Evolutionary conservation across 1,140 invertebrate genomes (phyloP).

Genomic region (Drosophila miranda): DNA sequence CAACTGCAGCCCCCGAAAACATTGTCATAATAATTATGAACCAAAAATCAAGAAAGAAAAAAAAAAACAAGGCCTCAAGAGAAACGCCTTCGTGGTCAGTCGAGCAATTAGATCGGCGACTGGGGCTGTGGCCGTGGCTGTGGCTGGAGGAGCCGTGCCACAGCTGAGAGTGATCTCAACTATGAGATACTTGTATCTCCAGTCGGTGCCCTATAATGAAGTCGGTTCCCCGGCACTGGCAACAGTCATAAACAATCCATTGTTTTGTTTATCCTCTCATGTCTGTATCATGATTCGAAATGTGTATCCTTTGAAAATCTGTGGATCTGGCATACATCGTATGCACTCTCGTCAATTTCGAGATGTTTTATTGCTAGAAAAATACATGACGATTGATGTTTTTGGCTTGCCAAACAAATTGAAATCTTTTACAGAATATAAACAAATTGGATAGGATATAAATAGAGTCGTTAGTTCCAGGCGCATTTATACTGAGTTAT

Average conservation of each 20-base stretch:
- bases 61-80: conserved; percentile 46
- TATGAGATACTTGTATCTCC: conserved; percentile 23
- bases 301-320: conserved; percentile 24
- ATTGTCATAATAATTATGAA: conserved; percentile 78
- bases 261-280: conserved; percentile 2
- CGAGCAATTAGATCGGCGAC: conserved; percentile 54
- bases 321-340: conserved; percentile 15
- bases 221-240: conserved; percentile 8
- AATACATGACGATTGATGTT: conserved; percentile 9
- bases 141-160: background rate
- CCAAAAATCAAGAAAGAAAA: conserved; percentile 12
- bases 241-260: conserved; percentile 38
- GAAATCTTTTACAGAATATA: background rate
- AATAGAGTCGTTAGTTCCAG: background rate
- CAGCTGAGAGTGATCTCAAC: conserved; percentile 23
- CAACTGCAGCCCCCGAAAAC: conserved; percentile 40
- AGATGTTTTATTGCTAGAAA: conserved; percentile 19
- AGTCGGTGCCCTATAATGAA: conserved; percentile 16
- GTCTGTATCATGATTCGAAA: background rate
- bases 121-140: too few species aligned
- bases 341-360: background rate
- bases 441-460: background rate
- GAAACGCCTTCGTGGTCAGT: conserved; percentile 56
- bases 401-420: conserved; percentile 17
- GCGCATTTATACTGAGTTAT: too few species aligned